Conservation (phyloP, 1,140 invertebrate species). For the Chironomus tepperi region DNA sequence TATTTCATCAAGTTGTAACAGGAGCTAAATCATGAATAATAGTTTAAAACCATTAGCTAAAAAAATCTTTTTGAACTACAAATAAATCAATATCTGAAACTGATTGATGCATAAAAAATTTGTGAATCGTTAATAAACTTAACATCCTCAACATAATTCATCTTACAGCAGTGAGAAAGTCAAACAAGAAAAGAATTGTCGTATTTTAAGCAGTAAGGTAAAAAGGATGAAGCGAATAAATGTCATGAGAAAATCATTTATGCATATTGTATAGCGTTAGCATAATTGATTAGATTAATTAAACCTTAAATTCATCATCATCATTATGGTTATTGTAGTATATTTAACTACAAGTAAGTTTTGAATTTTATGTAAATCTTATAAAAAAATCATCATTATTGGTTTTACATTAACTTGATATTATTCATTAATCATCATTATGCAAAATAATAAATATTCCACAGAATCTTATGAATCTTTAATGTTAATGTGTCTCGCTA, state of each 20-base stretch:
- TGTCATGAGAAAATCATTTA: background rate
- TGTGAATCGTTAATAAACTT: no score
- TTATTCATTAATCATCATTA: constrained; percentile 23
- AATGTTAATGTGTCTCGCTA: background rate
- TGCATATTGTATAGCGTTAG: background rate
- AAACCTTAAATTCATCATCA: background rate
- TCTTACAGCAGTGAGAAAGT: background rate
- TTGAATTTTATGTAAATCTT: constrained; percentile 21
- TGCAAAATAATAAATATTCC: background rate
- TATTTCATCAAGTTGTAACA: no score
- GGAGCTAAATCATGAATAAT: no score
- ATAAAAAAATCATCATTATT: background rate
- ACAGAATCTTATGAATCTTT: constrained; percentile 17
- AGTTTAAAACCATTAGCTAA: no score
- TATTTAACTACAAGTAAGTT: background rate
- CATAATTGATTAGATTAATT: constrained; percentile 21
- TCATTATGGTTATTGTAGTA: background rate
- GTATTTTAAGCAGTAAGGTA: background rate
- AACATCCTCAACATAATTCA: background rate
- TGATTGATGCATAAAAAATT: no score
- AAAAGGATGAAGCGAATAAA: background rate
- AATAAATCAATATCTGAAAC: no score
- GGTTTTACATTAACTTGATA: constrained; percentile 15
- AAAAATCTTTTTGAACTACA: no score
- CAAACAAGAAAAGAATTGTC: background rate